phyloP scores from a whole-genome alignment of 2,888 invertebrate genomes.

The Acholoe squamosa region DNA sequence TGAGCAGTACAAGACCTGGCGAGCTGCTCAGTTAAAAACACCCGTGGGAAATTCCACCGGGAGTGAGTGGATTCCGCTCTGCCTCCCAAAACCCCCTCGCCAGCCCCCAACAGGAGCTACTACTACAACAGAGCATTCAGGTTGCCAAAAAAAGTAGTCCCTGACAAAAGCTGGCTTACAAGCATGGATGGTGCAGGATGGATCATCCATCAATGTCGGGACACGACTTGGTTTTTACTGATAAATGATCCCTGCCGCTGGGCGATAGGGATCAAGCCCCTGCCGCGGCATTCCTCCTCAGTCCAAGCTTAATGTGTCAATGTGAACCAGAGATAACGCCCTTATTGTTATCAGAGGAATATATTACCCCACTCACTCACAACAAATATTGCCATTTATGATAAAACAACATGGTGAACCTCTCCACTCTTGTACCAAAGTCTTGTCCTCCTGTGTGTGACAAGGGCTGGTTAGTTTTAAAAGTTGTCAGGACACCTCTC shows the following conservation, averaged over 20 bases:
- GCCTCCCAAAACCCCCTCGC: neutral
- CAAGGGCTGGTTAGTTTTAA: neutral
- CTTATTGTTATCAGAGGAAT: neutral
- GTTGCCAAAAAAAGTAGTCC: neutral
- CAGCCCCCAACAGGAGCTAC: too few species aligned
- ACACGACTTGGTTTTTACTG: neutral
- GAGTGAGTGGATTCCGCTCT: neutral
- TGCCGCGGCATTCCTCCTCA: neutral
- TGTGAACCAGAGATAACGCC: neutral
- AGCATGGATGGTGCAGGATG: conserved; percentile 29
- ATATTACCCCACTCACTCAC: neutral
- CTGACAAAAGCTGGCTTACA: neutral
- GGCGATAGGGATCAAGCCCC: neutral
- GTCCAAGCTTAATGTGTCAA: neutral
- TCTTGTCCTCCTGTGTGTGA: neutral
- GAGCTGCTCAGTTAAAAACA: neutral
- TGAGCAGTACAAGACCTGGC: neutral
- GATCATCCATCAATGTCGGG: neutral
- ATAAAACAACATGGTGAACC: neutral
- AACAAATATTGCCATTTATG: neutral
- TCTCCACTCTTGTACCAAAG: neutral
- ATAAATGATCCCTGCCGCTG: conserved; percentile 26
- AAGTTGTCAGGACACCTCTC: neutral
- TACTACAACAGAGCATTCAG: too few species aligned
- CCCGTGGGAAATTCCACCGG: conserved; percentile 29